Percentiles rank a stretch among this genome's conserved stretches.
These are phyloP conservation scores for Ridgeia piscesae DNA, from an alignment of 1,140 invertebrate species.

Conservation along the genomic window DNA sequence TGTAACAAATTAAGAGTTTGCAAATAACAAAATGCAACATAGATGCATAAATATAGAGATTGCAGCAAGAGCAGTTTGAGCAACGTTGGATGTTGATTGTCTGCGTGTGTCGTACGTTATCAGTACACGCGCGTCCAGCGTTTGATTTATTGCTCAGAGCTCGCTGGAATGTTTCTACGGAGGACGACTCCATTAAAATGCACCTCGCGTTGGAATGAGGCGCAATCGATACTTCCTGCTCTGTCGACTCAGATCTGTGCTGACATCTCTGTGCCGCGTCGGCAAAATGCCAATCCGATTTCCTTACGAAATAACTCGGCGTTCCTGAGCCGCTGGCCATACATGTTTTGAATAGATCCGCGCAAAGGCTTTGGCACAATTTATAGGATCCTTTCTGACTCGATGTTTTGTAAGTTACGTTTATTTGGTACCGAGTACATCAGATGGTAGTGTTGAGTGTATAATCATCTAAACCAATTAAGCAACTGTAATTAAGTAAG, in stretches of 20 bases:
- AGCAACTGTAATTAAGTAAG: too few species aligned
- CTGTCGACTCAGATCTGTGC: background rate
- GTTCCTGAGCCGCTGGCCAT: background rate
- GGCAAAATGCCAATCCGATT: background rate
- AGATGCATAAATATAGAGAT: too few species aligned
- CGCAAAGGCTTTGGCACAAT: background rate
- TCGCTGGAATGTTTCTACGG: background rate
- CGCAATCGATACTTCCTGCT: background rate
- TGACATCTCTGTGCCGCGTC: background rate
- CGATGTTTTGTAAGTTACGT: too few species aligned
- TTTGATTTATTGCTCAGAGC: background rate
- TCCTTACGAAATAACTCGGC: background rate
- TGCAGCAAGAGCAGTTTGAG: too few species aligned
- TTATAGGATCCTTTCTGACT: background rate
- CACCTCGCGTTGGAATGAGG: background rate
- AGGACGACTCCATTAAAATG: background rate
- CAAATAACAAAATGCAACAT: too few species aligned
- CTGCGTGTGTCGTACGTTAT: background rate
- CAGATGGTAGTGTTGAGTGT: too few species aligned
- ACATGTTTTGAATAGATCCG: background rate
- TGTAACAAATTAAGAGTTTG: too few species aligned
- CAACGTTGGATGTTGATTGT: too few species aligned
- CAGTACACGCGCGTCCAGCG: background rate
- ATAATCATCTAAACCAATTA: too few species aligned
- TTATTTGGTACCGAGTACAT: too few species aligned